Evolutionary conservation across 2,888 invertebrate species (phyloP).

Genomic region (Alviniconcha strummeri): DNA sequence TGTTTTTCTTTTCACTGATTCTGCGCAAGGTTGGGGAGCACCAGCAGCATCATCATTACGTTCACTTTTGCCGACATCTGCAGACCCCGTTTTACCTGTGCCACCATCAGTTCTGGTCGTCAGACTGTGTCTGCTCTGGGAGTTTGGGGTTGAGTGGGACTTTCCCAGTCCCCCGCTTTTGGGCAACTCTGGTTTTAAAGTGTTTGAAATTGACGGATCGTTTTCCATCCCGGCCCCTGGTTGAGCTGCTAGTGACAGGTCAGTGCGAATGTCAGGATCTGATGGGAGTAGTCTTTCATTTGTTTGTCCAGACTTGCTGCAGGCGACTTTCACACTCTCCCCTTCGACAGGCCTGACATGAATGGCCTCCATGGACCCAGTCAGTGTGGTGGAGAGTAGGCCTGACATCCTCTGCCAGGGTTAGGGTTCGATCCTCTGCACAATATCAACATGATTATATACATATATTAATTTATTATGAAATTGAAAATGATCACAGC

Average conservation of each 20-base stretch:
- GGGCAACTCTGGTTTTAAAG: too few relatives aligned
- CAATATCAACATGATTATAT: not conserved
- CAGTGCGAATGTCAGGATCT: not conserved
- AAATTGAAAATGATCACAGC: too few relatives aligned
- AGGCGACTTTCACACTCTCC: too few relatives aligned
- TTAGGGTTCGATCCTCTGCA: too few relatives aligned
- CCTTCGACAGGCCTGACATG: not conserved
- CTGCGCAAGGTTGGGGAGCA: not conserved
- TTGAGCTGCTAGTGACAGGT: not conserved
- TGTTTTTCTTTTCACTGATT: not conserved
- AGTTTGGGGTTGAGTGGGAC: not conserved
- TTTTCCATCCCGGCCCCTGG: not conserved
- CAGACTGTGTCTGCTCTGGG: not conserved
- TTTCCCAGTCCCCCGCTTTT: too few relatives aligned
- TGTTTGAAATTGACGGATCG: not conserved
- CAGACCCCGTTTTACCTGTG: not conserved
- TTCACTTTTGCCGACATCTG: not conserved
- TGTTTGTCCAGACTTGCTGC: not conserved
- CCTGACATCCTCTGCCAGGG: not conserved
- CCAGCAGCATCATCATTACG: too few relatives aligned
- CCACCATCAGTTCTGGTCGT: not conserved
- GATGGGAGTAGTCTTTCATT: not conserved
- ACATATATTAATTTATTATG: not conserved
- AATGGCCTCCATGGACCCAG: constrained; percentile 9
- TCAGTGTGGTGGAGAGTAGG: not conserved